These are phyloP conservation scores for Amblyjoppa proteus DNA, from an alignment of 2,888 invertebrate genomes.

Conservation along the genomic window DNA sequence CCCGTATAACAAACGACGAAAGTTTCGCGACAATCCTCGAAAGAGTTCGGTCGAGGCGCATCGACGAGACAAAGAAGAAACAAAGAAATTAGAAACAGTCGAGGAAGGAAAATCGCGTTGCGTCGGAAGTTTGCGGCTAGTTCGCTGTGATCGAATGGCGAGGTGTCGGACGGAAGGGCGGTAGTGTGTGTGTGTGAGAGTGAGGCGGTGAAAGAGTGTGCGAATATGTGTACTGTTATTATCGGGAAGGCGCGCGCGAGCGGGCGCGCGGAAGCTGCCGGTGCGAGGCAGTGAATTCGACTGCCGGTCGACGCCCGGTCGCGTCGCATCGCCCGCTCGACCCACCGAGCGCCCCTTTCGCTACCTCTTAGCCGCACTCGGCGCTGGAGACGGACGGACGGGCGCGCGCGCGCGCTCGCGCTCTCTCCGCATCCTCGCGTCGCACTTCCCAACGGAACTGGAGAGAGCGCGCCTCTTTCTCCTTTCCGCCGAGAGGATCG, in stretches of 20 bases:
- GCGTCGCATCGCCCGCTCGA: constrained; percentile 73
- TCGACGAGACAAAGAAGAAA: background rate
- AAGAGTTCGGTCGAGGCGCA: background rate
- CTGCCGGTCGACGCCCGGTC: constrained; percentile 84
- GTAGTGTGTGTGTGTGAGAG: background rate
- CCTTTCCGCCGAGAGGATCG: constrained; percentile 45
- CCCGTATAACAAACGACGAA: background rate
- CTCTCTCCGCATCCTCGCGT: constrained; percentile 24
- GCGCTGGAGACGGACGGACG: constrained; percentile 62
- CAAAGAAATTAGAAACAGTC: background rate
- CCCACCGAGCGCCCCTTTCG: constrained; percentile 67
- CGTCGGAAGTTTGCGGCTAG: constrained; percentile 14
- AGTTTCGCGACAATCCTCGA: background rate
- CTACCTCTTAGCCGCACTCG: constrained; percentile 68
- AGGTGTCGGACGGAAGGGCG: background rate
- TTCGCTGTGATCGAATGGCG: background rate
- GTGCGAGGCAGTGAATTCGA: constrained; percentile 80
- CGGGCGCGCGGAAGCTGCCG: constrained; percentile 72
- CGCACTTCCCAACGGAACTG: background rate
- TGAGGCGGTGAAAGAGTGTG: background rate
- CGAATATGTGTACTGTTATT: constrained; percentile 44
- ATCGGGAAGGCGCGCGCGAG: constrained; percentile 60
- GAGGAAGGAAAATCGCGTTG: constrained; percentile 1
- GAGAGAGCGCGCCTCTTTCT: constrained; percentile 51
- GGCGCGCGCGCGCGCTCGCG: constrained; percentile 62